Evolutionary conservation across 2,113 vertebrate genomes (phyloP), one percentile per base, ranked within the genome.

Genomic region (Pyxicephalus adspersus): DNA sequence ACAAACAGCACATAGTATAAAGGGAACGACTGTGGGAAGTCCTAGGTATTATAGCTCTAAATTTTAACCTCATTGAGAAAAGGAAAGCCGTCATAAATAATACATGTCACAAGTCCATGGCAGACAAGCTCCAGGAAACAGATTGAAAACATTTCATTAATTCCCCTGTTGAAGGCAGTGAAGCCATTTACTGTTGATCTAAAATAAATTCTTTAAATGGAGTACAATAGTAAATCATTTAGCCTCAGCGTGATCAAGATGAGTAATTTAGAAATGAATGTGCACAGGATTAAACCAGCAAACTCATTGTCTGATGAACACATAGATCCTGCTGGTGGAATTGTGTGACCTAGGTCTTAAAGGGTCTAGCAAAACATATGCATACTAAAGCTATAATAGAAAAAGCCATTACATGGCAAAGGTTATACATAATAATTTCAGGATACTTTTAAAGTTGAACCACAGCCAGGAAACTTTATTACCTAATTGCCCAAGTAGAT

Each of bases 81-180:
- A 16, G 20, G 54, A 45, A 50, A 26, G 1, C 18, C 18, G 23
- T 25, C 16, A 76, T 64, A 58, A 76, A 76, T 76, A 61, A 76
- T 63, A 61, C 57, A 63, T 76, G 18, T 34, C 70, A 34, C 52
- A 29, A 22, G 55, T 60, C 29, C 55, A 38, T 50, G 45, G 22
- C 57, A 50, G 57, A 61, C 73, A 63, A 58, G 34, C 55, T 60
- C 55, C 31, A 74, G 54, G 57, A 63, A 51, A 23, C 38, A 50
- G 71, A 78, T 67, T 66, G 38, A 54, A 67, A 67, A 78, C 29
- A 58, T 54, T 78, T 57, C 18, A 78, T 78, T 57, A 57, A 78
- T 66, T 25, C 64, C 51, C 19, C 22, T 45, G 31, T 78, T 22
- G 5, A 67, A 52, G 76, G 51, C 50, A 57, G 28, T 22, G 51